Percentiles rank a stretch among this genome's conserved stretches.
phyloP scores from a whole-genome alignment of 2,797 vertebrate species.

The Hyperoplus lanceolatus region DNA sequence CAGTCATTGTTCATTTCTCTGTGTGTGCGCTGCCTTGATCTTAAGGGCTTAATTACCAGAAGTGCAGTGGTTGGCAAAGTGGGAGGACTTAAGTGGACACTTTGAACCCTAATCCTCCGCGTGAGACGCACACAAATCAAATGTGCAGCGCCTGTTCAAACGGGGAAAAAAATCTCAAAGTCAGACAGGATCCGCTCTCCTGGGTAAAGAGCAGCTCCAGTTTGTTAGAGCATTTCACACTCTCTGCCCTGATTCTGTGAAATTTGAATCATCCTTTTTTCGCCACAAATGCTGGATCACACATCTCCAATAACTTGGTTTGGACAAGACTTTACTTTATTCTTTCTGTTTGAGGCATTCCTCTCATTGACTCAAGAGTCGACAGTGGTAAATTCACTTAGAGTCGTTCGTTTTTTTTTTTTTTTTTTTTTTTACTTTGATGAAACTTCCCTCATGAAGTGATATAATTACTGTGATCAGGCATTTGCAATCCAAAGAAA shows the following conservation, averaged over 20 bases:
- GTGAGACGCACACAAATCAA: constrained; percentile 79
- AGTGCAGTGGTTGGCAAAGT: constrained; percentile 81
- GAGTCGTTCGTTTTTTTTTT: constrained; percentile 48
- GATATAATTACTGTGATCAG: constrained; percentile 67
- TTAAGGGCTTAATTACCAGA: constrained; percentile 82
- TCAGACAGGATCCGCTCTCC: constrained; percentile 61
- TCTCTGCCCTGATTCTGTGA: constrained; percentile 74
- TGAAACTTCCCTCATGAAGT: constrained; percentile 50
- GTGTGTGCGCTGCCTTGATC: constrained; percentile 74
- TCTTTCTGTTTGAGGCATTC: constrained; percentile 40
- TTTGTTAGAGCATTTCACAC: constrained; percentile 75
- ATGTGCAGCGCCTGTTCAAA: constrained; percentile 77
- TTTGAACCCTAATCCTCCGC: constrained; percentile 82
- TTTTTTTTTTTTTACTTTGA: constrained; percentile 55
- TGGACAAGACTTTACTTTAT: constrained; percentile 61
- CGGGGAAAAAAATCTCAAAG: constrained; percentile 71
- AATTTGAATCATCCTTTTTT: constrained; percentile 72
- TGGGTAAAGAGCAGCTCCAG: constrained; percentile 65
- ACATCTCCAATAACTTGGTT: constrained; percentile 50
- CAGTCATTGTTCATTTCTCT: constrained; percentile 79
- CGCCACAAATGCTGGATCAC: constrained; percentile 60
- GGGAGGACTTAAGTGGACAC: constrained; percentile 82
- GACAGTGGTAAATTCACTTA: constrained; percentile 41
- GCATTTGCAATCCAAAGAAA: constrained; percentile 69
- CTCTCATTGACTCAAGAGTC: constrained; percentile 17